phyloP scores from a whole-genome alignment of 2,888 invertebrate species.

The Arge pagana region DNA sequence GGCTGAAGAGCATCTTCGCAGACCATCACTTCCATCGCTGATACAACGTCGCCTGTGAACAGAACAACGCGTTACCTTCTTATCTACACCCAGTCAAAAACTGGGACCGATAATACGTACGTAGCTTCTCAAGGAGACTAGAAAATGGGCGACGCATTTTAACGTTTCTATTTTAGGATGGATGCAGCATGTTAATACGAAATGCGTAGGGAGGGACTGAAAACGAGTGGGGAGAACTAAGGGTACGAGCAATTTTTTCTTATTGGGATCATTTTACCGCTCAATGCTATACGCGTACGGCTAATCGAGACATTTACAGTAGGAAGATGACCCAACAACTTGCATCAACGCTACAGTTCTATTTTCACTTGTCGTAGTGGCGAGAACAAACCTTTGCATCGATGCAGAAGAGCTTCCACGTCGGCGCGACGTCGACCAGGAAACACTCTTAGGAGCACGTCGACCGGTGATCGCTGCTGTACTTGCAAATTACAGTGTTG shows the following conservation, averaged over 20 bases:
- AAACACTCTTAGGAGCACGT: constrained; percentile 87
- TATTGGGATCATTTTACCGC: too few species aligned
- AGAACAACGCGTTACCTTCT: background rate
- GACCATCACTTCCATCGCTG: constrained; percentile 91
- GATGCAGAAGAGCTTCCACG: constrained; percentile 81
- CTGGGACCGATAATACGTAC: background rate
- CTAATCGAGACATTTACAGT: too few species aligned
- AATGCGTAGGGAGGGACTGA: too few species aligned
- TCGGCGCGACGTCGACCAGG: constrained; percentile 85
- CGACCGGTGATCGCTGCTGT: constrained; percentile 74
- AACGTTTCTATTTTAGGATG: too few species aligned
- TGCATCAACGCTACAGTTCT: too few species aligned
- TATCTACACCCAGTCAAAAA: background rate
- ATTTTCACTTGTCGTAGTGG: too few species aligned
- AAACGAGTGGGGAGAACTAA: too few species aligned
- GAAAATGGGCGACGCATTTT: too few species aligned
- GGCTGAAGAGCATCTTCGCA: constrained; percentile 67
- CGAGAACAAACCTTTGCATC: constrained; percentile 72
- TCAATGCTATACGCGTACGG: too few species aligned
- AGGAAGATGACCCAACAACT: too few species aligned
- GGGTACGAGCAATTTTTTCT: too few species aligned
- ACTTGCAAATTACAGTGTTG: constrained; percentile 46
- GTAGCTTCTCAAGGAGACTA: background rate
- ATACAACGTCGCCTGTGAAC: constrained; percentile 79
- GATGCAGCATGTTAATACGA: too few species aligned